phyloP scores from a whole-genome alignment of 2,888 invertebrate species.

The Ophion slaviceki region DNA sequence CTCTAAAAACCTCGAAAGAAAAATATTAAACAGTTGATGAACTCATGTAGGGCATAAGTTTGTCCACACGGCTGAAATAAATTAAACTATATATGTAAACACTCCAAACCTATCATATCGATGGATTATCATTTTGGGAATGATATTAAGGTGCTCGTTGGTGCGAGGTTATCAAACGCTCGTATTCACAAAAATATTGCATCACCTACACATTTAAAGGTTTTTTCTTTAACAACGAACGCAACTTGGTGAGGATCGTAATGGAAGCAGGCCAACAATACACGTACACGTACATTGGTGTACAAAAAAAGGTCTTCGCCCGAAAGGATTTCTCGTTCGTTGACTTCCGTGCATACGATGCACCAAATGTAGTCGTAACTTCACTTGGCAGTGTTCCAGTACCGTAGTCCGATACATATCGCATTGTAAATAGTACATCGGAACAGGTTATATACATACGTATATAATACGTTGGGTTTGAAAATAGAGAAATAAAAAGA shows the following conservation, averaged over 20 bases:
- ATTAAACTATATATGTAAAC: too few relatives aligned
- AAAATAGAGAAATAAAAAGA: constrained; percentile 72
- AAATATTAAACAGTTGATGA: too few relatives aligned
- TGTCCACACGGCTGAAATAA: too few relatives aligned
- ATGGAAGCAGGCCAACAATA: constrained; percentile 35
- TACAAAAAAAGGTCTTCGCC: constrained; percentile 55
- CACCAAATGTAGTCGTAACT: constrained; percentile 74
- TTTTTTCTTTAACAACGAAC: background rate
- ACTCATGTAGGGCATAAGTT: too few relatives aligned
- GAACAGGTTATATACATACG: constrained; percentile 28
- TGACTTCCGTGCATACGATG: constrained; percentile 69
- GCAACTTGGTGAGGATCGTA: background rate
- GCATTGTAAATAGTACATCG: constrained; percentile 32
- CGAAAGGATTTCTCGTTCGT: constrained; percentile 69
- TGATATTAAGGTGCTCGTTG: background rate
- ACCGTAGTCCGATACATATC: constrained; percentile 60
- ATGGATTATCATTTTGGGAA: too few relatives aligned
- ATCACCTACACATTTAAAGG: background rate
- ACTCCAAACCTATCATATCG: too few relatives aligned
- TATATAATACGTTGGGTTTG: constrained; percentile 67
- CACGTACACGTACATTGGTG: constrained; percentile 12
- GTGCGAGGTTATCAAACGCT: background rate
- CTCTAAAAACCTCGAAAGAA: too few relatives aligned
- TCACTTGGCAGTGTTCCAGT: constrained; percentile 76
- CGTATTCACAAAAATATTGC: background rate